Conservation (phyloP, 53 echinoderm and acorn worm species). For the Patiria pectinifera region DNA sequence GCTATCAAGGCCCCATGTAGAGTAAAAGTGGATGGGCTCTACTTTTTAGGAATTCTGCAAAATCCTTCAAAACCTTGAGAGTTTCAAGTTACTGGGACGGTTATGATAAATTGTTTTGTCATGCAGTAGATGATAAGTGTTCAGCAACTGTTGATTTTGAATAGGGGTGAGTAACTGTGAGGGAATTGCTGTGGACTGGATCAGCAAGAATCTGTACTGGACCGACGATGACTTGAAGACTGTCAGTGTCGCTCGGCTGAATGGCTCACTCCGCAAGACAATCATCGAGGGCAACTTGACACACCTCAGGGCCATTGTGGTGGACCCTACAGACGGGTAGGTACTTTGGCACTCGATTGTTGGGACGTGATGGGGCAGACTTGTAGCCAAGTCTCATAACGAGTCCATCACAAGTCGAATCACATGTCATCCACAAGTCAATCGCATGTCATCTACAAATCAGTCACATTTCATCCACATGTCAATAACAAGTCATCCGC, state of each 20-base stretch:
- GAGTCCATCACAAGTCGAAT: too few species aligned
- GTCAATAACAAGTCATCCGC: too few species aligned
- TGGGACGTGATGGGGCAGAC: not conserved
- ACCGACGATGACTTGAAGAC: slow-evolving; percentile 93
- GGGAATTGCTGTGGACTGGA: slow-evolving; percentile 98
- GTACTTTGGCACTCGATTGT: not conserved
- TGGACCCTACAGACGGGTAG: slow-evolving; percentile 88
- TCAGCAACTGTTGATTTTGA: not conserved
- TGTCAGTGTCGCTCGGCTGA: slow-evolving; percentile 77
- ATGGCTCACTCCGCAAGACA: slow-evolving; percentile 65
- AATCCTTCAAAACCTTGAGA: too few species aligned
- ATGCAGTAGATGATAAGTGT: too few species aligned
- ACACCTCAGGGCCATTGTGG: slow-evolving; percentile 92
- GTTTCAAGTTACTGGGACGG: too few species aligned
- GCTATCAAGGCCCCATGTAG: too few species aligned
- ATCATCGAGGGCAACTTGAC: slow-evolving; percentile 77
- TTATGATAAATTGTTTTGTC: too few species aligned
- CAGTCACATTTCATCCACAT: too few species aligned
- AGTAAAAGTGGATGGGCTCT: too few species aligned
- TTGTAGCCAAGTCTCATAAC: not conserved
- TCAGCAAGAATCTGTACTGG: slow-evolving; percentile 96
- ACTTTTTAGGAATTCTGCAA: too few species aligned
- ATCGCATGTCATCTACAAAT: too few species aligned
- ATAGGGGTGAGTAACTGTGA: slow-evolving; percentile 91
- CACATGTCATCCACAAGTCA: too few species aligned